Conservation (phyloP, 1,140 invertebrate species). For the Mizuhopecten yessoensis region DNA sequence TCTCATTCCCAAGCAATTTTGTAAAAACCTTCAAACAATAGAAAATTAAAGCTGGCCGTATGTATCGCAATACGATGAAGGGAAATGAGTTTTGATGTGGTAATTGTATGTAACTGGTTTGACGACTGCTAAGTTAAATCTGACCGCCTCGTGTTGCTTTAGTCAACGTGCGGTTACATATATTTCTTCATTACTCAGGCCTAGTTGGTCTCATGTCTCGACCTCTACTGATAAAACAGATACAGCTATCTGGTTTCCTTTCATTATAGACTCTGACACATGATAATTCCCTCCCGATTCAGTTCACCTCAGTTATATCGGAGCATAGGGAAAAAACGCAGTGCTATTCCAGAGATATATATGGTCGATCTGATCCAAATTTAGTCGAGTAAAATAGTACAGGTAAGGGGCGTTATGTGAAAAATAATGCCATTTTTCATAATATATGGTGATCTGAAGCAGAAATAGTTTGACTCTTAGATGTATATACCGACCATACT, state of each 20-base stretch:
- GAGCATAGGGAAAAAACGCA: not conserved
- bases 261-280: not conserved
- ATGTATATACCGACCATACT: no score
- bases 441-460: no score
- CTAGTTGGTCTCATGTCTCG: not conserved
- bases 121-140: conserved; percentile 1
- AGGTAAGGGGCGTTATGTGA: no score
- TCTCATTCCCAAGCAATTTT: conserved; percentile 33
- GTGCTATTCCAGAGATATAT: not conserved
- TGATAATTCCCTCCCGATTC: not conserved
- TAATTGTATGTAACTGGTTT: conserved; percentile 12
- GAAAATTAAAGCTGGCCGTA: not conserved
- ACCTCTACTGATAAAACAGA: not conserved
- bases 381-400: no score
- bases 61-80: conserved; percentile 17
- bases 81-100: conserved; percentile 2
- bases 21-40: conserved; percentile 39
- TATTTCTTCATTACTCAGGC: not conserved
- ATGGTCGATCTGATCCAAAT: no score
- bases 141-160: not conserved
- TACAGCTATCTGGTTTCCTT: not conserved
- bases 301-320: not conserved
- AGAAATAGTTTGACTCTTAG: no score
- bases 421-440: no score
- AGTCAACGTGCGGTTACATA: not conserved